Evolutionary conservation across 2,797 vertebrate genomes (phyloP), one percentile per base, ranked within the genome.

Genomic region (Eremophila alpestris): DNA sequence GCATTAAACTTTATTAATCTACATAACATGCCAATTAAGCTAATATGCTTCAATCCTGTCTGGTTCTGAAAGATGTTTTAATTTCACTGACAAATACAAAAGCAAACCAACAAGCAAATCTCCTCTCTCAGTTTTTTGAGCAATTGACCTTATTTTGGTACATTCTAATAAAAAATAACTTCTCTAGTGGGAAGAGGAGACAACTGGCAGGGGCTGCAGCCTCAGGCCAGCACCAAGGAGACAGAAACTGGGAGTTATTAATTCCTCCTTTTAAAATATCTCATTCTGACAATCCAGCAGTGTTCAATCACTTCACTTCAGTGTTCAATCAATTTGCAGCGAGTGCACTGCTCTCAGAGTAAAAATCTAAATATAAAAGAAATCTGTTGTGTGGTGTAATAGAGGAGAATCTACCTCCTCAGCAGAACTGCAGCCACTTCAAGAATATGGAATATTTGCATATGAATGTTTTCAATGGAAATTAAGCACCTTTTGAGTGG

Each of bases 11-110:
- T 89, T 86, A 95, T 96, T 93, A 95, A 93, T 90, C 89, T 87
- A 89, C 64, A 94, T 90, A 96, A 84, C 20, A 51, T 70, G 87
- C 48, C 95, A 95, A 88, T 96, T 96, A 96, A 67, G 59, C 80
- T 89, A 91, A 96, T 86, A 84, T 26, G 51, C 63, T 92, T 89
- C 4, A 5, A 89, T 83, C 75, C 55, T 82, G 60, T 56, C 93
- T 83, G 4, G 26, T 68, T 96, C 70, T 87, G 70, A 95, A 92
- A 87, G 56, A 75, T 92, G 64, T 65, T 90, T 92, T 88, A 74
- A 94, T 89, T 88, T 84, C 60, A 59, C 52, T 29, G 65, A 74
- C 59, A 94, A 89, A 93, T 26, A 71, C 0, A 2, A 91, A 92
- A 63, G 60, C 78, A 86, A 91, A 81, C 26, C 21, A 83, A 60